Evolutionary conservation across 1,140 invertebrate genomes (phyloP), one percentile per base, ranked within the genome.

Genomic region (Drosophila funebris): DNA sequence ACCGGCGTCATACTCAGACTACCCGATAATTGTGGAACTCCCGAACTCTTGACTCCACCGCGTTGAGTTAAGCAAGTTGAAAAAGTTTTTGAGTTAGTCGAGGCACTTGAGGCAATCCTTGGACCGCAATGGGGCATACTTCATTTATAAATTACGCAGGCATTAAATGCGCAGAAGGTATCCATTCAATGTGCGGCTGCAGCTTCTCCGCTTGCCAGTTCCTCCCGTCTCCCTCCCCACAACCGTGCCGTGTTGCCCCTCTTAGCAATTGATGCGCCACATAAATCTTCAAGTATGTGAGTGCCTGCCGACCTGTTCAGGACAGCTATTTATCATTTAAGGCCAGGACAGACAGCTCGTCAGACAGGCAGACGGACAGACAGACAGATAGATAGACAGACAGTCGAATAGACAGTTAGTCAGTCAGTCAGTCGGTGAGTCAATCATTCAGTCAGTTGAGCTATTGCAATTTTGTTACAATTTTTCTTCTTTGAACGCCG

Each of bases 401-500:
- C 37, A 52, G 29, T 20, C 29, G 22, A 11, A 22, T 11, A 60
- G 53, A 14, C 73, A 66, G 57, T 33, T n/a, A 43, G 37, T 64
- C 73, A 76, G 77, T 79, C 76, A 76, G 72, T 72, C 72, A 79
- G 27, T 71, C 54, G 29, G 11, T 8, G 31, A 73, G 54, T 68
- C 70, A 73, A 67, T 73, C 62, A 68, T 67, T 60, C 75, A 58
- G 54, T 66, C 63, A 60, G 58, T 75, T 56, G 78, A 87, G 82
- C 85, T 87, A 87, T 88, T 87, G 82, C 82, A 85, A 85, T 87
- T 87, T 77, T 82, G 82, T 72, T 76, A 88, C 78, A 88, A 87
- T 82, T 87, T 88, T 88, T 78, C 82, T 87, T 75, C 82, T 87
- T 73, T 46, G 50, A 73, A 48, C 81, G 78, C 78, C 83, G 83